A percentile compares a stretch with the other conserved stretches of the same genome.
These are phyloP conservation scores for Sycophaga agraensis DNA, from an alignment of 1,140 invertebrate species.

Conservation along the genomic window DNA sequence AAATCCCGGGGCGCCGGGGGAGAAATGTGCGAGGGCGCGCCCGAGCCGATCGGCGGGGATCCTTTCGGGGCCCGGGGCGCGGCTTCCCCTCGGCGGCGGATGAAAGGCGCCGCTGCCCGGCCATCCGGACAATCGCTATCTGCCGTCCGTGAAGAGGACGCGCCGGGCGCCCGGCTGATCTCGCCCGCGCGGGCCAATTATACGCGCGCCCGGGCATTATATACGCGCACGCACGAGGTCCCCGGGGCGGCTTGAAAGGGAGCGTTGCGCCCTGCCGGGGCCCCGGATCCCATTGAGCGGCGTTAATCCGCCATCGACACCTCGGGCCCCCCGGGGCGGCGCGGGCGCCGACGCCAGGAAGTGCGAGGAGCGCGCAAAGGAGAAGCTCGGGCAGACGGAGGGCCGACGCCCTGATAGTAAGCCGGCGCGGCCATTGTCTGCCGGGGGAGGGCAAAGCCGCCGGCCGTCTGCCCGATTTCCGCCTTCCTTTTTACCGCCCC, in stretches of 20 bases:
- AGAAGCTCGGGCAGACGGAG: too few species aligned
- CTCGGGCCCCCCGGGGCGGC: conserved; percentile 14
- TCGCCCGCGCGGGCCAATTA: conserved; percentile 3
- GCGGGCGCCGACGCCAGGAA: background rate
- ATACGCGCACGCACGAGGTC: too few species aligned
- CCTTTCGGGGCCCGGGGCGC: too few species aligned
- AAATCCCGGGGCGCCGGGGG: too few species aligned
- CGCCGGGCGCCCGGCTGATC: background rate
- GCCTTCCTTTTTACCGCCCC: background rate
- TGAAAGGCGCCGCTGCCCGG: conserved; percentile 31
- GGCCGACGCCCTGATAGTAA: too few species aligned
- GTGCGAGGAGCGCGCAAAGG: background rate
- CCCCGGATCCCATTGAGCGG: conserved; percentile 9
- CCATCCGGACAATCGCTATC: conserved; percentile 44
- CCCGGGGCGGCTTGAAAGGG: too few species aligned
- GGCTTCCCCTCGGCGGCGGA: conserved; percentile 3
- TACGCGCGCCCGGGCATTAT: background rate
- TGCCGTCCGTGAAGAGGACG: conserved; percentile 27
- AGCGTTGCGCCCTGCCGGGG: too few species aligned
- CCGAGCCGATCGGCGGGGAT: too few species aligned
- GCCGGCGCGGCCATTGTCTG: too few species aligned
- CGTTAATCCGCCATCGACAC: conserved; percentile 28
- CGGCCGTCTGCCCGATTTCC: conserved; percentile 10
- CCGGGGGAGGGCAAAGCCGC: too few species aligned
- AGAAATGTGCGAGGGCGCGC: too few species aligned